Evolutionary conservation across 2,113 vertebrate genomes (phyloP).

Genomic region (Procavia capensis): DNA sequence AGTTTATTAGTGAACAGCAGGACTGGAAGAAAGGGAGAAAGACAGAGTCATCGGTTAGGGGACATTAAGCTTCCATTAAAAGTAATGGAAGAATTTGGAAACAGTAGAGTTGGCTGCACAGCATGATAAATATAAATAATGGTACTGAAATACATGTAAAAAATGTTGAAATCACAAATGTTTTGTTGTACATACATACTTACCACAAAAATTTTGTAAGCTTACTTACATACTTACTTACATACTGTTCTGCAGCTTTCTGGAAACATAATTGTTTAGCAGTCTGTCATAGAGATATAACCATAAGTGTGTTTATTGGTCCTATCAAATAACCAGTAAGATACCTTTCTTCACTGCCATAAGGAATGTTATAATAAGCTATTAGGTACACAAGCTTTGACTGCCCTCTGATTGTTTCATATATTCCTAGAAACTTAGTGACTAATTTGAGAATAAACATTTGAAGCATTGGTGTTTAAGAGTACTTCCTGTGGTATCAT

Average conservation of each 20-base stretch:
- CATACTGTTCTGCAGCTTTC: neutral
- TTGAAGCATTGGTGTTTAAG: neutral
- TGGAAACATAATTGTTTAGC: neutral
- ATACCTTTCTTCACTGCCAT: neutral
- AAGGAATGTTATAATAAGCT: neutral
- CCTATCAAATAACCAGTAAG: neutral
- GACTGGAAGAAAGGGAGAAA: neutral
- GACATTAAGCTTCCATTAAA: neutral
- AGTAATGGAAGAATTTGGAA: neutral
- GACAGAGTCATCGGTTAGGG: neutral
- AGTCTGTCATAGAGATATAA: neutral
- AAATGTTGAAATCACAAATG: neutral
- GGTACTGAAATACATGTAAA: neutral
- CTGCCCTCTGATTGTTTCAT: neutral
- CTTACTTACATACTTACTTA: too few species aligned
- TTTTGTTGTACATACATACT: too few species aligned
- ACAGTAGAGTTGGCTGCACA: neutral
- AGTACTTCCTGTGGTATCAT: neutral
- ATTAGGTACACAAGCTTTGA: neutral
- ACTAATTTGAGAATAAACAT: neutral
- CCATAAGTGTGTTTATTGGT: neutral
- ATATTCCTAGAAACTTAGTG: neutral
- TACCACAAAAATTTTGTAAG: too few species aligned
- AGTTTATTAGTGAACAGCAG: neutral
- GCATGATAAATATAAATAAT: neutral